Percentiles rank a stretch among this genome's conserved stretches.
Evolutionary conservation across 2,113 vertebrate species (phyloP).

Genomic region (Semnopithecus entellus): DNA sequence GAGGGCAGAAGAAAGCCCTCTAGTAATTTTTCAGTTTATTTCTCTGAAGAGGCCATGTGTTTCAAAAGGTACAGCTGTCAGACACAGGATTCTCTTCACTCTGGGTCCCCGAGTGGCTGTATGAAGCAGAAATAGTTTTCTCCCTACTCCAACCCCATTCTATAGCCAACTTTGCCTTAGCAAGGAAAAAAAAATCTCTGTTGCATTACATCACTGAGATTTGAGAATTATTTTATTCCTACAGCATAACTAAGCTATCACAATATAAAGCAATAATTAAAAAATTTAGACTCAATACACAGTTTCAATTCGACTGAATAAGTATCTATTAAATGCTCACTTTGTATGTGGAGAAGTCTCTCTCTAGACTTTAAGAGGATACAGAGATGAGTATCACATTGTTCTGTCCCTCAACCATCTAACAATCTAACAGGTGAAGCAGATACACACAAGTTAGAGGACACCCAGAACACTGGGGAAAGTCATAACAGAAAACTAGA

Average conservation of each 20-base stretch:
- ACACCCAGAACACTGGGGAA: neutral
- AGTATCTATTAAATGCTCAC: neutral
- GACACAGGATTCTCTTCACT: neutral
- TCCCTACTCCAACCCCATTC: neutral
- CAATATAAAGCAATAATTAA: slow-evolving; percentile 3
- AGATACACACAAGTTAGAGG: neutral
- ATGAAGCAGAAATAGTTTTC: neutral
- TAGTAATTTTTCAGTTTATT: neutral
- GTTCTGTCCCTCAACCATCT: neutral
- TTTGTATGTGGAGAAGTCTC: neutral
- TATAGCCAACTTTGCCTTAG: neutral
- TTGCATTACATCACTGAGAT: neutral
- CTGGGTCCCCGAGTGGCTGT: neutral
- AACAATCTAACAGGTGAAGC: neutral
- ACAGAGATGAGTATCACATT: neutral
- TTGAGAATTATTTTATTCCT: neutral
- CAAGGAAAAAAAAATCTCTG: neutral
- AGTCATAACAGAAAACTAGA: neutral
- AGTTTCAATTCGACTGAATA: slow-evolving; percentile 1
- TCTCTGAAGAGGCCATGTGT: neutral
- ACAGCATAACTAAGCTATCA: neutral
- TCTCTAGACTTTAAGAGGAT: neutral
- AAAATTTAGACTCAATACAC: neutral
- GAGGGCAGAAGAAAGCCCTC: neutral
- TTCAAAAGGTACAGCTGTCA: neutral